phyloP scores from a whole-genome alignment of 1,140 invertebrate species.

The Heliconius eleuchia region DNA sequence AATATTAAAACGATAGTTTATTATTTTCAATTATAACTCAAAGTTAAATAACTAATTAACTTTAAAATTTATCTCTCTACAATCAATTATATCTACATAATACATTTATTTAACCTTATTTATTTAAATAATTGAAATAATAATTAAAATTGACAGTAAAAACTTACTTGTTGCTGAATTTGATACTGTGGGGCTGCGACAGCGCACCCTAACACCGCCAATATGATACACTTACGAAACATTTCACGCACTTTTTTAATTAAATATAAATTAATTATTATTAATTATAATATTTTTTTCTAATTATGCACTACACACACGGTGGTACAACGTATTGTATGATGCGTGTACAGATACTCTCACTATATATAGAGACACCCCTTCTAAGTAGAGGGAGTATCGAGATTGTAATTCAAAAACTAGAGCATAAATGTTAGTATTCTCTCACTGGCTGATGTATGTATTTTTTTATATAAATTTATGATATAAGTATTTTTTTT shows the following conservation, averaged over 20 bases:
- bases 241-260: slow-evolving; percentile 54
- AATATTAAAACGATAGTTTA: no score
- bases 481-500: slow-evolving; percentile 10
- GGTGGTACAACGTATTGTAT: slow-evolving; percentile 56
- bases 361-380: slow-evolving; percentile 77
- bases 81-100: no score
- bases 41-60: no score
- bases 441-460: slow-evolving; percentile 26
- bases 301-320: slow-evolving; percentile 63
- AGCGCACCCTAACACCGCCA: slow-evolving; percentile 65
- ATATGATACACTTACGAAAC: slow-evolving; percentile 64
- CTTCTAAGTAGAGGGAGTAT: slow-evolving; percentile 63
- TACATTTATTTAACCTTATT: no score
- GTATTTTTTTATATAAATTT: slow-evolving; percentile 10
- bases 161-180: slow-evolving; percentile 63
- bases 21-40: no score
- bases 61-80: no score
- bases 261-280: slow-evolving; percentile 38
- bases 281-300: slow-evolving; percentile 21
- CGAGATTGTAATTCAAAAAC: slow-evolving; percentile 43
- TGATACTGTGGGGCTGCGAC: slow-evolving; percentile 65
- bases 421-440: slow-evolving; percentile 51
- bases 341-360: slow-evolving; percentile 59
- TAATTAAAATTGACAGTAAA: neutral
- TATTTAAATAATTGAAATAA: no score